Evolutionary conservation across 2,113 vertebrate species (phyloP).

Genomic region (Calyptommatus sinebrachiatus): DNA sequence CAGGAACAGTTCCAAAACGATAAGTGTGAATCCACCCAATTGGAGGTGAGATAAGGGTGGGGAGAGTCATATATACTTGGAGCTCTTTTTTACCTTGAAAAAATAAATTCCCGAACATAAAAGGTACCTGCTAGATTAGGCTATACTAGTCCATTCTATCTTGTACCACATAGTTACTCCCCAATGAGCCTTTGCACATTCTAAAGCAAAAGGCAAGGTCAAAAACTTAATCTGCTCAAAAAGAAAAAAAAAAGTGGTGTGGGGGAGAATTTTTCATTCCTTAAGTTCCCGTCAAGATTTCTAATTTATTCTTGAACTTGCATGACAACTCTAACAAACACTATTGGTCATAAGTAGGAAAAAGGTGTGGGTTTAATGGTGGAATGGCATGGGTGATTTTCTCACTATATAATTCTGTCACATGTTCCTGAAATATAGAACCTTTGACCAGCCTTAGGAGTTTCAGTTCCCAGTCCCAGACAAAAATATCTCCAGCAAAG

Average conservation of each 20-base stretch:
- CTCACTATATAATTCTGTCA: neutral
- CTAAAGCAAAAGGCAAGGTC: no score
- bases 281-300: neutral
- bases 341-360: neutral
- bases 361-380: neutral
- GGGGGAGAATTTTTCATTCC: neutral
- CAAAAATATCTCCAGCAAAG: slow-evolving; percentile 17
- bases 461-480: slow-evolving; percentile 57
- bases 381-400: neutral
- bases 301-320: neutral
- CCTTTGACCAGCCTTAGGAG: neutral
- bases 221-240: no score
- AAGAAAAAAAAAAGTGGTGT: neutral
- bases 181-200: no score
- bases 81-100: no score
- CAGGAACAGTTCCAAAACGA: no score
- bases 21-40: no score
- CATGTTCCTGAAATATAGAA: neutral
- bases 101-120: no score
- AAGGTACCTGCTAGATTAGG: no score
- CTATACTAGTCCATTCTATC: no score
- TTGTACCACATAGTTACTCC: no score
- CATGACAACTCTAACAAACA: neutral
- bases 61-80: no score
- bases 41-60: no score